Conservation (phyloP, 64 coral and sea anemone genomes). For the Pocillopora damicornis region DNA sequence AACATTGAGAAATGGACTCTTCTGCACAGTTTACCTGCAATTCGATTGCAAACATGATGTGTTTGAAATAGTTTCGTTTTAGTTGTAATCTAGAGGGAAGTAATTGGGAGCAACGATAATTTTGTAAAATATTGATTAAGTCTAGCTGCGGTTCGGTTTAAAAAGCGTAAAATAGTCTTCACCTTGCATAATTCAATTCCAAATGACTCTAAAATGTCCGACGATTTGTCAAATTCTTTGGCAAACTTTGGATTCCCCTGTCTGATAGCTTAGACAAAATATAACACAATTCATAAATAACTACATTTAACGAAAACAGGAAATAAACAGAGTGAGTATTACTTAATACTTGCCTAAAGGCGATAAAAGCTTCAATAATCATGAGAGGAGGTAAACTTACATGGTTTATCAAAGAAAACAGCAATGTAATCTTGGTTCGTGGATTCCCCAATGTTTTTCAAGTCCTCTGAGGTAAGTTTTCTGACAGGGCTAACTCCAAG, state of each 20-base stretch:
- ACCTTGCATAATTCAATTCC: conserved; percentile 47
- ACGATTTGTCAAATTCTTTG: conserved; percentile 26
- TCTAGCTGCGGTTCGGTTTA: too few species aligned
- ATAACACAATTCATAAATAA: too few species aligned
- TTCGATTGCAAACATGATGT: neutral
- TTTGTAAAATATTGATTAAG: too few species aligned
- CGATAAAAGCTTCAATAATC: neutral
- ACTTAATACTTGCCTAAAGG: neutral
- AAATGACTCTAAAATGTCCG: conserved; percentile 27
- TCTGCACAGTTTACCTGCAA: conserved; percentile 9
- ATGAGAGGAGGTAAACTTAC: neutral
- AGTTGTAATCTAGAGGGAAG: too few species aligned
- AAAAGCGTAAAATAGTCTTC: too few species aligned
- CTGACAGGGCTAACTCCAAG: neutral
- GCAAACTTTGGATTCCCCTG: conserved; percentile 11
- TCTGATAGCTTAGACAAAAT: conserved; percentile 25
- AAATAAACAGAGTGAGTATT: neutral
- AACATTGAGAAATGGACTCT: neutral
- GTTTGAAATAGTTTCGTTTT: too few species aligned
- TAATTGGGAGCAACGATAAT: too few species aligned
- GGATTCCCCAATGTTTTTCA: conserved; percentile 8
- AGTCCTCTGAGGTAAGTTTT: neutral
- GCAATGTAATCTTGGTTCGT: conserved; percentile 26
- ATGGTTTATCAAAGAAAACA: conserved; percentile 42
- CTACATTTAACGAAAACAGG: neutral